phyloP scores from a whole-genome alignment of 2,888 invertebrate species.

The Caradrina clavipalpis region DNA sequence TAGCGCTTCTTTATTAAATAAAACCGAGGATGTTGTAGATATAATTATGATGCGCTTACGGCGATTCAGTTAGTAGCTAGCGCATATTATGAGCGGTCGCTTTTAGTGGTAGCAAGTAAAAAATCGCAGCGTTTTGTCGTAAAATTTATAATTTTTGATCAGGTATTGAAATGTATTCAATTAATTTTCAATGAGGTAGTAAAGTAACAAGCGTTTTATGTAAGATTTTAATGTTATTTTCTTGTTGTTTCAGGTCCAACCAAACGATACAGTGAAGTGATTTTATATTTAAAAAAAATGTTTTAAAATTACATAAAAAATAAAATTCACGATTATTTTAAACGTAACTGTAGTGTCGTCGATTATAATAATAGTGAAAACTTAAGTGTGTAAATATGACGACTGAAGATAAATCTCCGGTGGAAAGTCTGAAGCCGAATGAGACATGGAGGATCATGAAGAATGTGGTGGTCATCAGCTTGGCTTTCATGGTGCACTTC shows the following conservation, averaged over 20 bases:
- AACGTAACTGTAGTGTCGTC: background rate
- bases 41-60: constrained; percentile 44
- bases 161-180: background rate
- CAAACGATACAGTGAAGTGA: background rate
- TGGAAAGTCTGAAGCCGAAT: constrained; percentile 66
- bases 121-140: background rate
- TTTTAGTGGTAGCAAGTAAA: background rate
- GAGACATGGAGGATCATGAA: constrained; percentile 86
- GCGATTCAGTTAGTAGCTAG: constrained; percentile 41
- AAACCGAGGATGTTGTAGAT: constrained; percentile 36
- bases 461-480: constrained; percentile 89
- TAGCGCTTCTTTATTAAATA: constrained; percentile 25
- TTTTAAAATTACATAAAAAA: background rate
- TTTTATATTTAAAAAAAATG: constrained; percentile 2
- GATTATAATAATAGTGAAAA: background rate
- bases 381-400: constrained; percentile 44
- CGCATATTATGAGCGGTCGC: constrained; percentile 23
- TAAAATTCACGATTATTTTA: background rate
- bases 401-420: constrained; percentile 53
- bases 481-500: constrained; percentile 93
- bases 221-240: background rate
- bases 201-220: too few relatives aligned
- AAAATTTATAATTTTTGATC: background rate
- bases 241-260: constrained; percentile 40
- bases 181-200: constrained; percentile 1